A percentile compares a stretch with the other conserved stretches of the same genome.
phyloP scores from a whole-genome alignment of 2,888 invertebrate species.

The Lasioglossum oenotherae region DNA sequence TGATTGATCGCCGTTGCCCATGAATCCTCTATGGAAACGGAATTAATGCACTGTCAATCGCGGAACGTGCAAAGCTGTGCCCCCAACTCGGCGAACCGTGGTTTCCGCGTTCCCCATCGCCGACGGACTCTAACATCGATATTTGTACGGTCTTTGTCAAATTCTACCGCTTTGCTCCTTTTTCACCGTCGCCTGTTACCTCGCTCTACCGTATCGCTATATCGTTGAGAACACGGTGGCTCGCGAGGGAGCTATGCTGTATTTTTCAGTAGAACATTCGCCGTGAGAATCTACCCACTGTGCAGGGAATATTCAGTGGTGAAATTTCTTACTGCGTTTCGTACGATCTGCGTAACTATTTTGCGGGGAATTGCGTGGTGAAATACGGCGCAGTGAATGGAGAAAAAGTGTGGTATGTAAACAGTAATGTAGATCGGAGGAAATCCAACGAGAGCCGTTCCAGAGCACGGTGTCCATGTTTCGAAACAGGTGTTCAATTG shows the following conservation, averaged over 20 bases:
- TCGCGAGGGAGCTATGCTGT: not conserved
- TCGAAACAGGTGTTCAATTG: not conserved
- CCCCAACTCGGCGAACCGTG: slow-evolving; percentile 1
- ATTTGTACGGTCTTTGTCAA: slow-evolving; percentile 8
- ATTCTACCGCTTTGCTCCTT: not conserved
- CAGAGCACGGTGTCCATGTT: not conserved
- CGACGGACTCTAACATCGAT: not conserved
- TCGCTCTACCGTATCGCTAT: not conserved
- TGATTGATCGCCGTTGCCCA: slow-evolving; percentile 61
- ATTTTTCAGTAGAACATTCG: slow-evolving; percentile 1
- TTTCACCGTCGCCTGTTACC: not conserved
- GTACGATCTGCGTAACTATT: not conserved
- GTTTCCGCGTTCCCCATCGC: not conserved
- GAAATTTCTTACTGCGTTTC: slow-evolving; percentile 9
- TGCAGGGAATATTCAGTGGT: not conserved
- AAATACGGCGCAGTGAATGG: not conserved
- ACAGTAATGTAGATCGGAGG: not conserved
- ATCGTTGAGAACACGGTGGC: not conserved
- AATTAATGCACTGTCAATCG: slow-evolving; percentile 73
- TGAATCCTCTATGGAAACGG: slow-evolving; percentile 53
- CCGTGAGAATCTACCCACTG: not conserved
- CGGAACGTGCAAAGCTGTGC: slow-evolving; percentile 16
- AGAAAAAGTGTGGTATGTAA: not conserved
- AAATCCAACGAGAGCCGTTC: not conserved
- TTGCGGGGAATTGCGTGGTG: not conserved